Conservation (phyloP, 2,888 invertebrate species). For the Drosophila barbarae region DNA sequence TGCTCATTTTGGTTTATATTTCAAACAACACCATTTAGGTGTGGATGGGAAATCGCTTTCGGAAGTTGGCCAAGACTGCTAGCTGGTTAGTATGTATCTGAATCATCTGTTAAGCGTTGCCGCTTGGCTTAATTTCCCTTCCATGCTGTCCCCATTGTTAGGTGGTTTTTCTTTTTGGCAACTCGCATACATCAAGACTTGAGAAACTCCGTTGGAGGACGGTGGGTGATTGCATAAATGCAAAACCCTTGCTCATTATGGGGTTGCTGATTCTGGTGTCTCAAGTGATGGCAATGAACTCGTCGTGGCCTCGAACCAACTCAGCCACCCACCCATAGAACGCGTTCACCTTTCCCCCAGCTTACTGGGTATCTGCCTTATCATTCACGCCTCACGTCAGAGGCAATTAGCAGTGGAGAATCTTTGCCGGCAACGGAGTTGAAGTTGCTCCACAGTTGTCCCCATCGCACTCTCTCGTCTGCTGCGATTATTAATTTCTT, state of each 20-base stretch:
- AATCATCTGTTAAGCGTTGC: conserved; percentile 36
- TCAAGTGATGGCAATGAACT: conserved; percentile 61
- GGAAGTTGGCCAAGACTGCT: conserved; percentile 61
- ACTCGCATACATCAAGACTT: background rate
- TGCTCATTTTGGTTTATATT: conserved; percentile 9
- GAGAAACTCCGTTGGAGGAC: conserved; percentile 36
- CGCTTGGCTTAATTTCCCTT: conserved; percentile 37
- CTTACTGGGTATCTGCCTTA: conserved; percentile 44
- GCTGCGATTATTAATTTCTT: conserved; percentile 72
- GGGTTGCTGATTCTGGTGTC: conserved; percentile 19
- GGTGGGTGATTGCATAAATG: conserved; percentile 40
- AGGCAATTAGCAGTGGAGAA: conserved; percentile 62
- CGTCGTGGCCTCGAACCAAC: conserved; percentile 12
- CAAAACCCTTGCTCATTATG: background rate
- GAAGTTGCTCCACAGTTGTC: conserved; percentile 16
- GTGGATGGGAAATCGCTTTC: conserved; percentile 51
- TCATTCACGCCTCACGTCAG: conserved; percentile 71
- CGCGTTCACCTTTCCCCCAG: conserved; percentile 10
- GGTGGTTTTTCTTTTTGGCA: conserved; percentile 19
- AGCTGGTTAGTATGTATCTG: conserved; percentile 30
- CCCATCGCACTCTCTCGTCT: conserved; percentile 33
- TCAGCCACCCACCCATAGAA: conserved; percentile 61
- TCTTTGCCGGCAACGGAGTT: conserved; percentile 6
- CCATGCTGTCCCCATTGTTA: conserved; percentile 45
- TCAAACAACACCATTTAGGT: conserved; percentile 15